These are phyloP conservation scores for Diorhabda carinulata DNA, from an alignment of 1,140 invertebrate genomes.

Conservation along the genomic window DNA sequence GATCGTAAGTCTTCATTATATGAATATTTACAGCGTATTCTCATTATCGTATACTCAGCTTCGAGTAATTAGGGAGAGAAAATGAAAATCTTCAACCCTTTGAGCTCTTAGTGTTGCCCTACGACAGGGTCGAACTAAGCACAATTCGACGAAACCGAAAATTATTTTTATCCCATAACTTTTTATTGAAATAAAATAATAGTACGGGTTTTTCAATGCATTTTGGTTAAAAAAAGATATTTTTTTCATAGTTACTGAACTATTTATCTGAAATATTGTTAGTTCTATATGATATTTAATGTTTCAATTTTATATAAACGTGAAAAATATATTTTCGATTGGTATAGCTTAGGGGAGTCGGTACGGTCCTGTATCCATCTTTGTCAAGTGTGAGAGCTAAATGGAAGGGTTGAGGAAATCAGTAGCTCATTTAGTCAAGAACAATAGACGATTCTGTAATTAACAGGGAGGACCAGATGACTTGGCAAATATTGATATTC, in stretches of 20 bases:
- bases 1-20: neutral
- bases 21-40: conserved; percentile 2
- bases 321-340: too few species aligned
- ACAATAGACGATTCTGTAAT: conserved; percentile 9
- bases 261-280: too few species aligned
- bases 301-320: too few species aligned
- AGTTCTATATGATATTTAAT: too few species aligned
- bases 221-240: too few species aligned
- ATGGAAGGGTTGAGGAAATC: conserved; percentile 8
- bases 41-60: neutral
- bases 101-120: neutral
- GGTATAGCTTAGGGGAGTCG: too few species aligned
- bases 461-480: conserved; percentile 7
- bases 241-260: too few species aligned
- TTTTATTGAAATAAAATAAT: too few species aligned
- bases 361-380: neutral
- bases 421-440: conserved; percentile 20
- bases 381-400: neutral
- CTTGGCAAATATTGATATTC: conserved; percentile 2
- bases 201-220: too few species aligned
- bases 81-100: conserved; percentile 19
- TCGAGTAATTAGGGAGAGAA: conserved; percentile 16
- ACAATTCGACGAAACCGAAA: too few species aligned
- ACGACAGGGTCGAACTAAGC: neutral
- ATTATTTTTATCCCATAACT: too few species aligned